Conservation (phyloP, 2,113 vertebrate species). For the Epinephelus cyanopodus region DNA sequence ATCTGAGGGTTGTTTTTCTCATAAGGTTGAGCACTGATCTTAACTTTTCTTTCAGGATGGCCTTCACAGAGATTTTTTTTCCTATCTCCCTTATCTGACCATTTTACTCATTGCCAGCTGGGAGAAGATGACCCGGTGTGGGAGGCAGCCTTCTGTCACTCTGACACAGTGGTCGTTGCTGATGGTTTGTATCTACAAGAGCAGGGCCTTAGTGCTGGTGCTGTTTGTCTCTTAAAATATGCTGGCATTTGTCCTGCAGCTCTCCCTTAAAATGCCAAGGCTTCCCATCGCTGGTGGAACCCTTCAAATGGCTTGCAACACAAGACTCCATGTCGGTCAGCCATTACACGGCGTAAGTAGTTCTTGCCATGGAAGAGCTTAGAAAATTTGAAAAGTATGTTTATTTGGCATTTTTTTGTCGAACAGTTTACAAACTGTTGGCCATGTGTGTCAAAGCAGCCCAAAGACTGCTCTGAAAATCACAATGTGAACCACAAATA, state of each 20-base stretch:
- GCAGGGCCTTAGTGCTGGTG: conserved; percentile 25
- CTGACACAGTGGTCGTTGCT: conserved; percentile 33
- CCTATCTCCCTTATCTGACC: conserved; percentile 36
- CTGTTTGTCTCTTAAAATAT: conserved; percentile 49
- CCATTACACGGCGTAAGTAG: not conserved
- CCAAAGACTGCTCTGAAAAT: not conserved
- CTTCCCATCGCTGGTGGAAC: conserved; percentile 37
- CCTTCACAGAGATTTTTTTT: conserved; percentile 41
- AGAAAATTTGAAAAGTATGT: not conserved
- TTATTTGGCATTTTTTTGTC: not conserved
- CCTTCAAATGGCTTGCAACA: conserved; percentile 14
- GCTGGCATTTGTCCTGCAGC: conserved; percentile 32
- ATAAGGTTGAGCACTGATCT: conserved; percentile 21
- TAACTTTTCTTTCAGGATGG: conserved; percentile 36
- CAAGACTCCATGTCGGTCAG: not conserved
- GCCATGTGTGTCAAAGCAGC: not conserved
- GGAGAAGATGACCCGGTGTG: conserved; percentile 37
- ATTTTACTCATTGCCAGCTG: conserved; percentile 31
- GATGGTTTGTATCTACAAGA: conserved; percentile 29
- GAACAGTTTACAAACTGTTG: not conserved
- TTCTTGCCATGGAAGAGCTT: not conserved
- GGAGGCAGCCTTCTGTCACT: conserved; percentile 52
- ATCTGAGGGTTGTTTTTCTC: conserved; percentile 31
- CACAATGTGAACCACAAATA: not conserved
- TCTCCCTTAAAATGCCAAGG: conserved; percentile 57